Percentiles rank a stretch among this genome's conserved stretches.
phyloP scores from a whole-genome alignment of 64 coral and sea anemone genomes.

The Montipora efflorescens region DNA sequence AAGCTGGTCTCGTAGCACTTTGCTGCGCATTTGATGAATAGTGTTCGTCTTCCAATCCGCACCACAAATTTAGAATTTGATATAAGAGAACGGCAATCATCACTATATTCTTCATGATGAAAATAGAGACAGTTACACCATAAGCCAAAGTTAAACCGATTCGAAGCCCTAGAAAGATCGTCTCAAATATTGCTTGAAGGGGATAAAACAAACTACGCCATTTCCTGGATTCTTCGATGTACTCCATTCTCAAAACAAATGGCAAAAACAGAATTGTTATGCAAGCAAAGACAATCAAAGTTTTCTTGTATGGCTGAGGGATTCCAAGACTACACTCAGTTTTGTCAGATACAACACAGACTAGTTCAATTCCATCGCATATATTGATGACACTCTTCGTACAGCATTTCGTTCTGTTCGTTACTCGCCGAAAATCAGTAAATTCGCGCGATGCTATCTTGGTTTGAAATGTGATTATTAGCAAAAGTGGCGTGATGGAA shows the following conservation, averaged over 20 bases:
- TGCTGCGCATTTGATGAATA: not conserved
- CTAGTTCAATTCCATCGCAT: constrained; percentile 18
- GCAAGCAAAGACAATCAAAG: constrained; percentile 12
- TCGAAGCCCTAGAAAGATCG: constrained; percentile 8
- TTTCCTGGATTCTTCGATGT: too few species aligned
- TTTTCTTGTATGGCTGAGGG: not conserved
- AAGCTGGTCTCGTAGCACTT: not conserved
- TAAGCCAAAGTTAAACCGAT: not conserved
- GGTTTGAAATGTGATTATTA: not conserved
- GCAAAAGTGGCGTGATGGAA: not conserved
- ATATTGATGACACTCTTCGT: not conserved
- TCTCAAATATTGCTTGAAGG: not conserved
- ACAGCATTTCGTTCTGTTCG: not conserved
- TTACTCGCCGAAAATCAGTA: not conserved
- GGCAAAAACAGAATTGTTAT: constrained; percentile 9
- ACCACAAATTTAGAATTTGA: not conserved
- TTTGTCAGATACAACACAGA: not conserved
- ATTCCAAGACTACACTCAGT: not conserved
- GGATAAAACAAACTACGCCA: too few species aligned
- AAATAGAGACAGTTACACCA: not conserved
- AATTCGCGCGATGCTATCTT: not conserved
- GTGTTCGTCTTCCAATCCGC: not conserved
- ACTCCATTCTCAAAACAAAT: too few species aligned
- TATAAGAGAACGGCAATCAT: not conserved
- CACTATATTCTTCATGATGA: constrained; percentile 26